phyloP scores from a whole-genome alignment of 2,888 invertebrate species.

The Mantis religiosa region DNA sequence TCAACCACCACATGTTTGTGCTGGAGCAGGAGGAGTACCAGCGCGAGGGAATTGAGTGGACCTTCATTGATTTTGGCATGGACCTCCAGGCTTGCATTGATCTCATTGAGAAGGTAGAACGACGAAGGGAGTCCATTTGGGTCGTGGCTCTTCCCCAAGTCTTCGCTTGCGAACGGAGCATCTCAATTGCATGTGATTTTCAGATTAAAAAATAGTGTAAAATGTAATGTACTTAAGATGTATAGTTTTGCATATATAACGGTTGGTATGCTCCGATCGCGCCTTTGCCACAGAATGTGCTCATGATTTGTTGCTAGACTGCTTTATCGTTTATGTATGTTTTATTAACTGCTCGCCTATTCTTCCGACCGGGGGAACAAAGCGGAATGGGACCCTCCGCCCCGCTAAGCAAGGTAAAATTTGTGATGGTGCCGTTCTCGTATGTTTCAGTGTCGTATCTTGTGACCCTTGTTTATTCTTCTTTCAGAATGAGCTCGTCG shows the following conservation, averaged over 20 bases:
- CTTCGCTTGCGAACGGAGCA: not conserved
- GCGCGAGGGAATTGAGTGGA: conserved; percentile 86
- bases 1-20: conserved; percentile 93
- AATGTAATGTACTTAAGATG: too few species aligned
- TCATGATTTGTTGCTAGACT: not conserved
- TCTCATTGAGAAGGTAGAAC: conserved; percentile 67
- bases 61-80: conserved; percentile 91
- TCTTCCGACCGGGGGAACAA: not conserved
- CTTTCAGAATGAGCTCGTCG: not conserved
- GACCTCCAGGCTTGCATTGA: conserved; percentile 82
- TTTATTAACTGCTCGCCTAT: not conserved
- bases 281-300: not conserved
- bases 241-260: not conserved
- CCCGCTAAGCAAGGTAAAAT: not conserved
- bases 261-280: not conserved
- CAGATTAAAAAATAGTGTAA: too few species aligned
- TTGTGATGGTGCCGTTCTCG: not conserved
- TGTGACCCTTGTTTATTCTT: not conserved
- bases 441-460: not conserved
- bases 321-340: not conserved
- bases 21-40: conserved; percentile 91
- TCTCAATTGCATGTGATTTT: not conserved
- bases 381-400: conserved; percentile 1
- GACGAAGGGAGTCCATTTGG: not conserved
- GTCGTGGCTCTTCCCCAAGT: not conserved